Conservation (phyloP, 2,888 invertebrate genomes). For the Dascillus cervinus region DNA sequence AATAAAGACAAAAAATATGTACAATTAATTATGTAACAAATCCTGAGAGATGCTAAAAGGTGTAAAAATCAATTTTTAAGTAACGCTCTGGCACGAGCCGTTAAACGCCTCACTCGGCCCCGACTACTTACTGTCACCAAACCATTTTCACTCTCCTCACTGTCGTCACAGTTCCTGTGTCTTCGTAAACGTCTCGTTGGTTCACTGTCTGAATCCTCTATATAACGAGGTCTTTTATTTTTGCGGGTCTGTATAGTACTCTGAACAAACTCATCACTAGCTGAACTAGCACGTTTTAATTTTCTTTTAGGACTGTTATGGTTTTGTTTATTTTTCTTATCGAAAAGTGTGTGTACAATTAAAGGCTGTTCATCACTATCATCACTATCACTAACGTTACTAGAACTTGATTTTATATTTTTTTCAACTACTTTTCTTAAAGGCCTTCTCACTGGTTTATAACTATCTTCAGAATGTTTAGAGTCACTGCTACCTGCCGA, state of each 20-base stretch:
- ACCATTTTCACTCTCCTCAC: slow-evolving; percentile 17
- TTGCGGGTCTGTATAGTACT: slow-evolving; percentile 19
- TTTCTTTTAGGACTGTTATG: slow-evolving; percentile 10
- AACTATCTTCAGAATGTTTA: slow-evolving; percentile 34
- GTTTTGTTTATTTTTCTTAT: slow-evolving; percentile 13
- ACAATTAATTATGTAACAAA: too few relatives aligned
- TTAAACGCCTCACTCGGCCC: slow-evolving; percentile 76
- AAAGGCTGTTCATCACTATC: slow-evolving; percentile 43
- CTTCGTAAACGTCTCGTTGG: slow-evolving; percentile 10
- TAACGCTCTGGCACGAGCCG: slow-evolving; percentile 64
- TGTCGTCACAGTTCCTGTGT: slow-evolving; percentile 6
- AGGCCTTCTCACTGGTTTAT: slow-evolving; percentile 26
- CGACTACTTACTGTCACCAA: slow-evolving; percentile 61
- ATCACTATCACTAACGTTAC: slow-evolving; percentile 25
- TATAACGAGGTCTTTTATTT: slow-evolving; percentile 35
- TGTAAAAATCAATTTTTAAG: slow-evolving; percentile 27
- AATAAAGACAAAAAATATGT: too few relatives aligned
- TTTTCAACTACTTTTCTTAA: slow-evolving; percentile 13
- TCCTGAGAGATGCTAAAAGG: too few relatives aligned
- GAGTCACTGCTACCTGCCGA: slow-evolving; percentile 23
- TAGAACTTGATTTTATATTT: slow-evolving; percentile 7
- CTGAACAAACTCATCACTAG: slow-evolving; percentile 23
- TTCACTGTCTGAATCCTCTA: slow-evolving; percentile 32
- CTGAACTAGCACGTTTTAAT: slow-evolving; percentile 15
- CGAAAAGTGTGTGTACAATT: slow-evolving; percentile 1